phyloP scores from a whole-genome alignment of 2,888 invertebrate species.

The Biston stratarius region DNA sequence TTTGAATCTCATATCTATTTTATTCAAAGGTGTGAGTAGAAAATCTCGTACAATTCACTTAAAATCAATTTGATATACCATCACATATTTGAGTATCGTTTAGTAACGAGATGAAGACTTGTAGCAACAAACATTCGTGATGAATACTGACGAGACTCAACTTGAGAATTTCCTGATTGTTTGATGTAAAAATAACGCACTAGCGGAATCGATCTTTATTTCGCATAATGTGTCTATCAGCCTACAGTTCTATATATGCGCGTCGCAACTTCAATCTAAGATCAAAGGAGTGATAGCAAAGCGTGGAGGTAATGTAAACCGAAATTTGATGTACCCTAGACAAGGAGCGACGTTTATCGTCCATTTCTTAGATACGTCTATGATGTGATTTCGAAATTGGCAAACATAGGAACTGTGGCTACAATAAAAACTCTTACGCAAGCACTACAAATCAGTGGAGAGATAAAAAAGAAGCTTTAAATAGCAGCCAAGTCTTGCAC shows the following conservation, averaged over 20 bases:
- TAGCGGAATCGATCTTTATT: constrained; percentile 30
- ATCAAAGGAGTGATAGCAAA: constrained; percentile 44
- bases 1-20: constrained; percentile 3
- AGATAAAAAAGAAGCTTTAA: constrained; percentile 1
- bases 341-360: constrained; percentile 29
- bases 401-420: constrained; percentile 24
- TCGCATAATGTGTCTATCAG: constrained; percentile 28
- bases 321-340: constrained; percentile 35
- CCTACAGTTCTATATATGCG: constrained; percentile 36
- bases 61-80: constrained; percentile 22
- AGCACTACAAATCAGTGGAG: constrained; percentile 18
- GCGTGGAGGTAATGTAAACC: constrained; percentile 37
- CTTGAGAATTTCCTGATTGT: constrained; percentile 38
- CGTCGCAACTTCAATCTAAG: constrained; percentile 38
- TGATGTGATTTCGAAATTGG: constrained; percentile 26
- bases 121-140: constrained; percentile 38
- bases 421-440: constrained; percentile 25
- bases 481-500: neutral
- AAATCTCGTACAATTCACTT: constrained; percentile 24
- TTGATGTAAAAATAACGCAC: constrained; percentile 35
- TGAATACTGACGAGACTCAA: constrained; percentile 32
- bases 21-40: constrained; percentile 10
- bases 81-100: constrained; percentile 22
- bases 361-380: constrained; percentile 25
- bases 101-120: constrained; percentile 34